phyloP scores from a whole-genome alignment of 2,888 invertebrate species.

The Aphodius granarius region DNA sequence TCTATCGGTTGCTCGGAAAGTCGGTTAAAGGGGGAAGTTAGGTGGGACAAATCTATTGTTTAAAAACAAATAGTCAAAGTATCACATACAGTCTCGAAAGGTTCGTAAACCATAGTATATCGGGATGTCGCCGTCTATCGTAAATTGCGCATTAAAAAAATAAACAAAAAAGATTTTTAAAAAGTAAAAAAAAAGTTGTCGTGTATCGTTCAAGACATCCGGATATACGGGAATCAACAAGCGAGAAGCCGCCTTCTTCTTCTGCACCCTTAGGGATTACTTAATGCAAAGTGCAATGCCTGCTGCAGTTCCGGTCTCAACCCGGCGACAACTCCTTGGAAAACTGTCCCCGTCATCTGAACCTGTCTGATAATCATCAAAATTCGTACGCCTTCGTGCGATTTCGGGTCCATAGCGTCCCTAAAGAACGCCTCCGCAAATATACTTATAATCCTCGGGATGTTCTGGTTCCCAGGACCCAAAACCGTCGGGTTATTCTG shows the following conservation, averaged over 20 bases:
- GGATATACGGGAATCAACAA: slow-evolving; percentile 19
- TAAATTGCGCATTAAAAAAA: slow-evolving; percentile 5
- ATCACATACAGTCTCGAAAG: slow-evolving; percentile 45
- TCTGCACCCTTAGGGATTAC: slow-evolving; percentile 37
- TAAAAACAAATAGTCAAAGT: slow-evolving; percentile 37
- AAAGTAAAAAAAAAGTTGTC: neutral
- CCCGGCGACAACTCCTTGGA: slow-evolving; percentile 56
- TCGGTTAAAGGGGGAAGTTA: neutral
- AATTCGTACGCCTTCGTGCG: slow-evolving; percentile 78
- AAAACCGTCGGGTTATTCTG: slow-evolving; percentile 85
- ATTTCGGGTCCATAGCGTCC: slow-evolving; percentile 77
- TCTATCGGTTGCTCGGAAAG: neutral
- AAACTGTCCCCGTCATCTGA: slow-evolving; percentile 64
- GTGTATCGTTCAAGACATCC: slow-evolving; percentile 6
- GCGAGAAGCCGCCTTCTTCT: slow-evolving; percentile 11
- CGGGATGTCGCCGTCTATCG: neutral
- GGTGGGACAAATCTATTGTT: slow-evolving; percentile 6
- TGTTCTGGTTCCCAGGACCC: slow-evolving; percentile 84
- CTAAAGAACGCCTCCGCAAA: slow-evolving; percentile 88
- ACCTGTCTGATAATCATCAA: slow-evolving; percentile 83
- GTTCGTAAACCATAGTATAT: slow-evolving; percentile 6
- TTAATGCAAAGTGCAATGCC: slow-evolving; percentile 75
- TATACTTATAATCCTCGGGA: slow-evolving; percentile 84
- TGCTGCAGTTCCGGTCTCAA: slow-evolving; percentile 81
- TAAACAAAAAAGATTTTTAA: slow-evolving; percentile 4